Conservation (phyloP, 2,113 vertebrate genomes). For the Antechinus stuartii region DNA sequence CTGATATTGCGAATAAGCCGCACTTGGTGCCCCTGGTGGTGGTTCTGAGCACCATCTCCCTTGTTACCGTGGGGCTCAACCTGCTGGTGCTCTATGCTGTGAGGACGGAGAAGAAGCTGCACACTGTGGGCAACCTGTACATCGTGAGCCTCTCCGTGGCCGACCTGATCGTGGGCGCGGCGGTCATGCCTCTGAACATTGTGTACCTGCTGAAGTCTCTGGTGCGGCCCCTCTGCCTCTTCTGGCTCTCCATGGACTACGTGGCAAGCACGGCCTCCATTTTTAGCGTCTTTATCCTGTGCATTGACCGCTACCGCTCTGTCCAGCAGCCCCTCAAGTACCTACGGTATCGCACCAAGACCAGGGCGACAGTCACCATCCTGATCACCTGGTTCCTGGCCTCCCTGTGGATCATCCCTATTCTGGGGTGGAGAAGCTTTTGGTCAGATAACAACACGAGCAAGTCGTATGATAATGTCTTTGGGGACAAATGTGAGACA, state of each 20-base stretch:
- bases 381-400: slow-evolving; percentile 92
- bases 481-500: slow-evolving; percentile 89
- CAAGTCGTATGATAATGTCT: slow-evolving; percentile 68
- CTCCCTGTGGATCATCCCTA: slow-evolving; percentile 93
- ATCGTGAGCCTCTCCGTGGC: slow-evolving; percentile 95
- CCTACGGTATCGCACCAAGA: slow-evolving; percentile 93
- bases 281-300: slow-evolving; percentile 94
- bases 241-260: slow-evolving; percentile 99
- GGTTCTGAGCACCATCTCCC: slow-evolving; percentile 88
- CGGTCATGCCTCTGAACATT: slow-evolving; percentile 95
- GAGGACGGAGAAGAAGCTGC: slow-evolving; percentile 91
- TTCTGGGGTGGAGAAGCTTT: slow-evolving; percentile 89
- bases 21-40: slow-evolving; percentile 86
- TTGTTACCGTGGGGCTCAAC: slow-evolving; percentile 93
- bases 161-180: slow-evolving; percentile 93
- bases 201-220: slow-evolving; percentile 89
- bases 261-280: slow-evolving; percentile 97
- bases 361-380: slow-evolving; percentile 89
- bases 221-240: slow-evolving; percentile 89
- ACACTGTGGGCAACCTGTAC: slow-evolving; percentile 96
- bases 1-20: slow-evolving; percentile 71
- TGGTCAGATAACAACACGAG: slow-evolving; percentile 57
- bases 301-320: slow-evolving; percentile 94
- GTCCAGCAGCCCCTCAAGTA: slow-evolving; percentile 93
- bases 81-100: slow-evolving; percentile 93